Conservation (phyloP, 23 tunicate species). For the Ciona savignyi region DNA sequence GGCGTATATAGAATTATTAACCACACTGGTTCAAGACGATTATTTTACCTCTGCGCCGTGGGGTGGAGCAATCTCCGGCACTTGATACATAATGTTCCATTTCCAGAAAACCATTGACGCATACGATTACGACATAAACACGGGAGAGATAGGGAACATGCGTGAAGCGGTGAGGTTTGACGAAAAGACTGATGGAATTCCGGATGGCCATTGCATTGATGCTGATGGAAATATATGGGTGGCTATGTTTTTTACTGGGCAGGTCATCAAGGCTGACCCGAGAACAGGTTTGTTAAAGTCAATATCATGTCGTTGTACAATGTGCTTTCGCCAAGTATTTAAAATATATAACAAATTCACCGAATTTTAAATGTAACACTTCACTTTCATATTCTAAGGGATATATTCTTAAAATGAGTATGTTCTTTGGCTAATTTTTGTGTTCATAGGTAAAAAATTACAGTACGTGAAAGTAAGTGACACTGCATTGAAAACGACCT, state of each 20-base stretch:
- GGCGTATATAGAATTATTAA: too few species aligned
- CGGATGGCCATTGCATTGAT: slow-evolving; percentile 89
- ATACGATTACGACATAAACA: slow-evolving; percentile 64
- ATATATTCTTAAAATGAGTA: too few species aligned
- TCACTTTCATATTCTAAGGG: too few species aligned
- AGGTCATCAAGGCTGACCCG: slow-evolving; percentile 62
- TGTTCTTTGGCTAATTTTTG: too few species aligned
- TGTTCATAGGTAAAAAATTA: slow-evolving; percentile 36
- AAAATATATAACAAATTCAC: too few species aligned
- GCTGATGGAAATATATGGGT: slow-evolving; percentile 91
- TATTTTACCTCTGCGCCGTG: too few species aligned
- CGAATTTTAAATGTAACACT: too few species aligned
- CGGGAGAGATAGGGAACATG: slow-evolving; percentile 46
- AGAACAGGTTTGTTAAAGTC: slow-evolving; percentile 29
- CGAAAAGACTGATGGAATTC: slow-evolving; percentile 45
- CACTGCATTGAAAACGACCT: slow-evolving; percentile 66
- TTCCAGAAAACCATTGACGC: slow-evolving; percentile 60
- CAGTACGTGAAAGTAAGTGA: slow-evolving; percentile 59
- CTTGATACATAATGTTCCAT: not conserved
- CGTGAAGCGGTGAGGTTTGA: slow-evolving; percentile 40
- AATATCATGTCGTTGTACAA: too few species aligned
- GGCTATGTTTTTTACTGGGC: slow-evolving; percentile 62
- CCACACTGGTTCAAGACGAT: too few species aligned
- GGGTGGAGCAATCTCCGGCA: too few species aligned
- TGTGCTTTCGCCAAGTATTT: too few species aligned